Conservation (phyloP, 2,113 vertebrate genomes). For the Bungarus multicinctus region DNA sequence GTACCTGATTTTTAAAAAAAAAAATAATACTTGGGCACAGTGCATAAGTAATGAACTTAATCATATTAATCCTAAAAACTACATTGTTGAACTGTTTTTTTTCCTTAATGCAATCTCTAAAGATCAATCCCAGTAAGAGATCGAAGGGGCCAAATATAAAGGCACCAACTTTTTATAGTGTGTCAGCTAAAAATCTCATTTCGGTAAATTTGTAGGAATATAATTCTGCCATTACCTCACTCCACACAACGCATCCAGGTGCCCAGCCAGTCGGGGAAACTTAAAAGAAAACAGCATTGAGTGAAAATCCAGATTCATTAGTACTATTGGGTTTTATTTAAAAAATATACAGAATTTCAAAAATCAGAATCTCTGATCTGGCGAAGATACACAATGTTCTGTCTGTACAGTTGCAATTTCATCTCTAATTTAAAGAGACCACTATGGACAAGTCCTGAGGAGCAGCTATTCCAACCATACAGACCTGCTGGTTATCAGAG, state of each 20-base stretch:
- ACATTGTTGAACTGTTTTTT: background rate
- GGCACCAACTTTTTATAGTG: background rate
- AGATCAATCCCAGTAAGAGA: background rate
- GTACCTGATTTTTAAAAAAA: background rate
- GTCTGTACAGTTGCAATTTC: background rate
- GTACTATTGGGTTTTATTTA: background rate
- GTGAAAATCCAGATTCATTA: slow-evolving; percentile 3
- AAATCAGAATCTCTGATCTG: background rate
- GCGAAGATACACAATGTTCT: background rate
- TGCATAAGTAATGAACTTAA: background rate
- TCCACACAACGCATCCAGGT: slow-evolving; percentile 42
- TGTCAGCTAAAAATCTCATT: background rate
- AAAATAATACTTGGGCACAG: background rate
- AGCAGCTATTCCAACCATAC: background rate
- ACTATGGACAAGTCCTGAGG: background rate
- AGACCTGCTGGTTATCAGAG: background rate
- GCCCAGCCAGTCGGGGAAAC: slow-evolving; percentile 63
- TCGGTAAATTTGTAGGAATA: background rate
- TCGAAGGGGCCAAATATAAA: background rate
- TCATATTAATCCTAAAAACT: background rate
- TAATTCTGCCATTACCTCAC: slow-evolving; percentile 32
- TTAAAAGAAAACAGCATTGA: slow-evolving; percentile 27
- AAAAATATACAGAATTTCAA: background rate
- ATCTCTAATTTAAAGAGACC: background rate
- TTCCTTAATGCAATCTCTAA: background rate